Conservation (phyloP, 2,888 invertebrate species). For the Elysia crispata region DNA sequence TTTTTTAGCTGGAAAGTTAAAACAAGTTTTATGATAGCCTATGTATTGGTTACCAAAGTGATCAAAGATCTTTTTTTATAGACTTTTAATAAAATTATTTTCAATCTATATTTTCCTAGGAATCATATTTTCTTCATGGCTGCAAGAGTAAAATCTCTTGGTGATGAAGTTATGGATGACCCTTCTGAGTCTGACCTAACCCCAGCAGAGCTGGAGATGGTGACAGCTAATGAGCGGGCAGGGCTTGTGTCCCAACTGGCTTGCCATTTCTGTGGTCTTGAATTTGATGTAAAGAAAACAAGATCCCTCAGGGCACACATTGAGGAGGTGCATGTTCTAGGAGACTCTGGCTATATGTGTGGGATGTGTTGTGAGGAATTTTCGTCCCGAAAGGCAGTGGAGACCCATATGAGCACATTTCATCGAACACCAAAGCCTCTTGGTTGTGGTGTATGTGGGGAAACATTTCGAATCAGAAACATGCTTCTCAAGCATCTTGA, state of each 20-base stretch:
- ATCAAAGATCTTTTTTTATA: no score
- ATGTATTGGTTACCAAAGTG: no score
- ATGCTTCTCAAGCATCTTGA: slow-evolving; percentile 45
- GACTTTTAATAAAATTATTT: no score
- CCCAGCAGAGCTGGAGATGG: slow-evolving; percentile 42
- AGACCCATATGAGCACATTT: slow-evolving; percentile 49
- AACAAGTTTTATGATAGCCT: no score
- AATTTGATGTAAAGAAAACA: slow-evolving; percentile 48
- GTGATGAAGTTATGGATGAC: slow-evolving; percentile 23
- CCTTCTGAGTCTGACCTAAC: slow-evolving; percentile 42
- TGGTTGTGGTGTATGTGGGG: slow-evolving; percentile 48
- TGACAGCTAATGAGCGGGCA: slow-evolving; percentile 46
- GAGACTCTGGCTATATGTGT: slow-evolving; percentile 49
- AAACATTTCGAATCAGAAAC: slow-evolving; percentile 46
- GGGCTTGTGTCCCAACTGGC: slow-evolving; percentile 45
- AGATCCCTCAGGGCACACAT: slow-evolving; percentile 47
- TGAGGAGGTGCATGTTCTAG: slow-evolving; percentile 49
- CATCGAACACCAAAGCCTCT: slow-evolving; percentile 46
- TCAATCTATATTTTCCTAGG: no score
- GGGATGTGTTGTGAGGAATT: slow-evolving; percentile 50
- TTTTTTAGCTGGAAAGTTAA: no score
- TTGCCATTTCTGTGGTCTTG: slow-evolving; percentile 49
- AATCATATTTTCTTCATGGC: no score
- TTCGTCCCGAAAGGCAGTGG: slow-evolving; percentile 50
- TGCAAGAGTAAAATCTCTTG: no score